phyloP scores from a whole-genome alignment of 2,888 invertebrate species.

The Polietes domitor region DNA sequence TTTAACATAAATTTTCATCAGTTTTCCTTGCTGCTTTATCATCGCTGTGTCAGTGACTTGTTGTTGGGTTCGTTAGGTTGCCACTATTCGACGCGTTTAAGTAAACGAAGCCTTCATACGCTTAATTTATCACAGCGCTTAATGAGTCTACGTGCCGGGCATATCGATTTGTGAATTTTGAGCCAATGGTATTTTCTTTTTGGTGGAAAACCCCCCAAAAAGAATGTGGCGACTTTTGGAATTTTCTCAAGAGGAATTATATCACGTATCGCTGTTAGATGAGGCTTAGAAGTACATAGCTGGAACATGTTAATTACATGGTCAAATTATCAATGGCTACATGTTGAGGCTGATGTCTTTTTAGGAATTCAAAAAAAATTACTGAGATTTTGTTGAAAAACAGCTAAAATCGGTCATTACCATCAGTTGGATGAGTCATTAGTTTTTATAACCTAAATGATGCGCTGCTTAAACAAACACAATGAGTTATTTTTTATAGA shows the following conservation, averaged over 20 bases:
- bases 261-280: constrained; percentile 58
- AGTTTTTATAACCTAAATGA: too few relatives aligned
- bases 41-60: constrained; percentile 10
- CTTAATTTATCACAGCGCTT: constrained; percentile 65
- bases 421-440: too few relatives aligned
- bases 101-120: constrained; percentile 60
- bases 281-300: constrained; percentile 58
- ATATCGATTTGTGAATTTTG: constrained; percentile 50
- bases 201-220: constrained; percentile 29
- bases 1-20: constrained; percentile 60
- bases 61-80: not conserved
- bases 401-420: too few relatives aligned
- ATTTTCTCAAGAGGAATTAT: not conserved
- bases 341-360: too few relatives aligned
- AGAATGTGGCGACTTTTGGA: not conserved
- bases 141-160: constrained; percentile 64
- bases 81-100: constrained; percentile 7
- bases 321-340: constrained; percentile 35
- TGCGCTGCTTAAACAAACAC: too few relatives aligned
- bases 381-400: too few relatives aligned
- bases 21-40: constrained; percentile 13
- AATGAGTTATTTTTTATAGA: too few relatives aligned
- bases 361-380: too few relatives aligned
- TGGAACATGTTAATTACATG: constrained; percentile 58
- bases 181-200: constrained; percentile 27